Conservation (phyloP, 2,797 vertebrate species). For the Odontamblyopus lacepedii region DNA sequence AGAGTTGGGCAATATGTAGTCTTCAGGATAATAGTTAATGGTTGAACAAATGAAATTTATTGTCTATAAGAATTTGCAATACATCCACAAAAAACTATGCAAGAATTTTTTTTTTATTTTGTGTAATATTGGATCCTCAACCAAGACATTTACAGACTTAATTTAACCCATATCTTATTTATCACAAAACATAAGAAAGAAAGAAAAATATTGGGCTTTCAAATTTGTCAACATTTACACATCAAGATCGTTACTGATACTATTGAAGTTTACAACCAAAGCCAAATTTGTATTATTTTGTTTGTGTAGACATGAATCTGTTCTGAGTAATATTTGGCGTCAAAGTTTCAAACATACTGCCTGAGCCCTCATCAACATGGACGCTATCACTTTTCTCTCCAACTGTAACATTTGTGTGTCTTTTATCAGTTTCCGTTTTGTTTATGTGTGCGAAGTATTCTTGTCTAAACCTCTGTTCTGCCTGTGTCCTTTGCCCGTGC, state of each 20-base stretch:
- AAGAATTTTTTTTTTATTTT: not conserved
- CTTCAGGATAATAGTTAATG: not conserved
- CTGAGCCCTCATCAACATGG: conserved; percentile 12
- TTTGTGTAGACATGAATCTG: not conserved
- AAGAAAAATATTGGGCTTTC: not conserved
- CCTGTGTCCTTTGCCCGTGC: conserved; percentile 52
- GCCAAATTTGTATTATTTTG: too few species aligned
- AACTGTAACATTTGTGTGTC: conserved; percentile 8
- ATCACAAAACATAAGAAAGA: not conserved
- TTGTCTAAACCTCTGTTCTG: conserved; percentile 41
- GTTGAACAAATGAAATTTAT: too few species aligned
- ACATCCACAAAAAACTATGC: not conserved
- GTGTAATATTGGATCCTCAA: not conserved
- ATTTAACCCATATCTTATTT: not conserved
- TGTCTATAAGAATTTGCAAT: too few species aligned
- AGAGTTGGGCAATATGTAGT: not conserved
- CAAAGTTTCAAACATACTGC: not conserved
- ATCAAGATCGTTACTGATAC: not conserved
- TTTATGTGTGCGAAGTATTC: conserved; percentile 68
- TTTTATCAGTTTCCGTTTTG: conserved; percentile 57
- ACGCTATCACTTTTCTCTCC: conserved; percentile 24
- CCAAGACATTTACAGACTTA: not conserved
- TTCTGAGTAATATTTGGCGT: not conserved
- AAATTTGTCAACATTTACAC: not conserved
- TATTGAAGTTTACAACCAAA: not conserved